These are phyloP conservation scores for Chelmon rostratus DNA, from an alignment of 2,797 vertebrate species.

Conservation along the genomic window DNA sequence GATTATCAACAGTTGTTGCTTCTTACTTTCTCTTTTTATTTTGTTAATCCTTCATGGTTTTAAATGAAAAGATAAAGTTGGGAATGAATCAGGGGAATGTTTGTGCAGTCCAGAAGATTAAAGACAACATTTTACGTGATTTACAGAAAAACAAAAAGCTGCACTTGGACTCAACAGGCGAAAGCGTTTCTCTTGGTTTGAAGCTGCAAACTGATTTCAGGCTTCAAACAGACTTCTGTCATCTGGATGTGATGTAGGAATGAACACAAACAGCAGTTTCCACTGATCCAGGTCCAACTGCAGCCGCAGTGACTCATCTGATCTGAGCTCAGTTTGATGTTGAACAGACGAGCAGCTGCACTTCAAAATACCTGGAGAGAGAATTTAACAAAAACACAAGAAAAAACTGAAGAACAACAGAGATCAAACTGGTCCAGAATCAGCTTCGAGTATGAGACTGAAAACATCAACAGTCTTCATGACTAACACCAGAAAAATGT, in stretches of 20 bases:
- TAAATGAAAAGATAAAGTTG: not conserved
- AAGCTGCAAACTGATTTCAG: no score
- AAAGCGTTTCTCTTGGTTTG: not conserved
- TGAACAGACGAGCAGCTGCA: slow-evolving; percentile 10
- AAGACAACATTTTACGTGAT: not conserved
- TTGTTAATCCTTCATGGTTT: not conserved
- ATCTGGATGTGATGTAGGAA: not conserved
- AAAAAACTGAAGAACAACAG: not conserved
- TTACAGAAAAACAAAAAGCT: not conserved
- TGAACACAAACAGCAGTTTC: slow-evolving; percentile 16
- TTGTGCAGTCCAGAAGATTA: not conserved
- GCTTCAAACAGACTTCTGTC: no score
- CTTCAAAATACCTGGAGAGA: not conserved
- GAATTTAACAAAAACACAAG: not conserved
- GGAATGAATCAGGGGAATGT: not conserved
- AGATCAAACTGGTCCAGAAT: not conserved
- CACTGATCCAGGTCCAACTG: not conserved
- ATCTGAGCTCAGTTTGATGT: slow-evolving; percentile 17
- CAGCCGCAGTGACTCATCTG: slow-evolving; percentile 37
- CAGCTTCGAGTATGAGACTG: not conserved
- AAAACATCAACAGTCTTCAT: not conserved
- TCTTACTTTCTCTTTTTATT: not conserved
- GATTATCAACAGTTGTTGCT: not conserved
- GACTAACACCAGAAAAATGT: not conserved
- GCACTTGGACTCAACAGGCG: not conserved